These are phyloP conservation scores for Lamprotornis superbus DNA, from an alignment of 2,113 vertebrate genomes.

Conservation along the genomic window DNA sequence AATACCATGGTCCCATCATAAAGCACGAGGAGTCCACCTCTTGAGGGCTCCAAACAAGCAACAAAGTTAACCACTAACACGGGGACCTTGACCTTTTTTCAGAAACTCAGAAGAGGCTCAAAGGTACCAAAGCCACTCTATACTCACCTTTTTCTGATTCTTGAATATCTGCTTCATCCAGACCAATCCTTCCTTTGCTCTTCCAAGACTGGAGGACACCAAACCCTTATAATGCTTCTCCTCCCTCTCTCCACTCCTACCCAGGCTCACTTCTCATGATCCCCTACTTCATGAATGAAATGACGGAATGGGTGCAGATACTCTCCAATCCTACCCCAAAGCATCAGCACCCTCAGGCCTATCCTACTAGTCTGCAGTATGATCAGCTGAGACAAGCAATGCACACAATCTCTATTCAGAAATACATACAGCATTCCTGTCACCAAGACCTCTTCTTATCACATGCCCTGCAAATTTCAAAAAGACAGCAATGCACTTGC, in stretches of 20 bases:
- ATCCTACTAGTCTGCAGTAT: not conserved
- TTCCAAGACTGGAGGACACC: not conserved
- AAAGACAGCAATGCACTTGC: not conserved
- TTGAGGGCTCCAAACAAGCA: not conserved
- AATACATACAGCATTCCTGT: not conserved
- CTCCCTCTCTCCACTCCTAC: not conserved
- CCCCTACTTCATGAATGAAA: not conserved
- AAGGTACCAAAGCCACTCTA: not conserved
- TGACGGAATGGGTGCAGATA: not conserved
- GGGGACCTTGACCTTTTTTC: fast-evolving
- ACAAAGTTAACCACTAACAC: not conserved
- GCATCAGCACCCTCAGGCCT: not conserved
- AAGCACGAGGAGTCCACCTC: not conserved
- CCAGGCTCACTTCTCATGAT: not conserved
- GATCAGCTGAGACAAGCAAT: not conserved
- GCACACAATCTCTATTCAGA: not conserved
- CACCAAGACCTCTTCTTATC: not conserved
- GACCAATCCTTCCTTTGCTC: not conserved
- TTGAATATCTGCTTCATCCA: not conserved
- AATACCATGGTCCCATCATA: not conserved
- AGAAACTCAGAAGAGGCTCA: not conserved
- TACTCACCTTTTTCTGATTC: not conserved
- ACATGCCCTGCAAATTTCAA: not conserved
- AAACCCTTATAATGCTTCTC: not conserved
- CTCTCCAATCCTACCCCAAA: not conserved